Evolutionary conservation across 2,888 invertebrate genomes (phyloP).

Genomic region (Nemotelus pantherinus): DNA sequence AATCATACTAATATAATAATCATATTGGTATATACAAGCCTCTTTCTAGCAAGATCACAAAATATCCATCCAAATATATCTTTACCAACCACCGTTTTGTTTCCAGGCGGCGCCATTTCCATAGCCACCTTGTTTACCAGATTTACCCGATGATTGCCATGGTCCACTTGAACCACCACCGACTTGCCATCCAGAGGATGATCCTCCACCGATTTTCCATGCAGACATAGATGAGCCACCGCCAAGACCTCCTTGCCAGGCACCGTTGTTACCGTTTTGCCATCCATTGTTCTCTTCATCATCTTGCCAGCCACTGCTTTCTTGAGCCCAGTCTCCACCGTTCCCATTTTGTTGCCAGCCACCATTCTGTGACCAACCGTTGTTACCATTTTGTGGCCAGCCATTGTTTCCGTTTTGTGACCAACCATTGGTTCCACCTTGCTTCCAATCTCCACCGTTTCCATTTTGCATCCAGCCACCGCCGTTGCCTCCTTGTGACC

Average conservation of each 20-base stretch:
- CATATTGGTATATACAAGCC: no score
- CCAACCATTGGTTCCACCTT: neutral
- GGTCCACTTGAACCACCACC: neutral
- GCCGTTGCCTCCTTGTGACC: neutral
- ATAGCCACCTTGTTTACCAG: neutral
- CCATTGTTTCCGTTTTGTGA: neutral
- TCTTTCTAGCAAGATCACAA: no score
- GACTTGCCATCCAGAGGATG: neutral
- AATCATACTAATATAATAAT: no score
- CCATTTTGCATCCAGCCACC: neutral
- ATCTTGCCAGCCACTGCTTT: neutral
- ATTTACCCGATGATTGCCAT: neutral
- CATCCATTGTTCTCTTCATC: neutral
- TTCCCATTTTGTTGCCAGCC: neutral
- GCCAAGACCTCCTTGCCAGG: no score
- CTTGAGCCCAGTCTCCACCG: neutral
- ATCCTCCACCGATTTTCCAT: neutral
- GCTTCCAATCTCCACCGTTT: neutral
- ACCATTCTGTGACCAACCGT: neutral
- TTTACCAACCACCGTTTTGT: neutral
- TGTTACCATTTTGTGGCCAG: neutral
- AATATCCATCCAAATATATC: no score
- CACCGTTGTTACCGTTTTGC: neutral
- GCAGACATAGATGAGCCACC: neutral
- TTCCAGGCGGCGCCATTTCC: neutral